These are phyloP conservation scores for Leptinotarsa juncta DNA, from an alignment of 2,888 invertebrate species.

Conservation along the genomic window DNA sequence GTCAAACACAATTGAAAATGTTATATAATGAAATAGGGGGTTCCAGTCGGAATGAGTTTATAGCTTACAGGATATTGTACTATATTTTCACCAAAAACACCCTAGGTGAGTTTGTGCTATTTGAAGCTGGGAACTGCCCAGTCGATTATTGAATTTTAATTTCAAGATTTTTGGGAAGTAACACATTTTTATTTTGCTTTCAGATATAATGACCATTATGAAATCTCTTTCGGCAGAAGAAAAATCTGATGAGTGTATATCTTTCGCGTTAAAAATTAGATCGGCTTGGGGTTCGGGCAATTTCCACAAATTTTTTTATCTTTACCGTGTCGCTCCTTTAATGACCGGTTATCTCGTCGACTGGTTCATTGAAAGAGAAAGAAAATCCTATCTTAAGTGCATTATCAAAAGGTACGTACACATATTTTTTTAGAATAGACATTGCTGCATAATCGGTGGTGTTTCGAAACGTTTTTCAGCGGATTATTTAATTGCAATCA, in stretches of 20 bases:
- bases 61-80: constrained; percentile 95
- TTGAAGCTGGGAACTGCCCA: not conserved
- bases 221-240: constrained; percentile 83
- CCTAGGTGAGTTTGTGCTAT: constrained; percentile 75
- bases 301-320: constrained; percentile 90
- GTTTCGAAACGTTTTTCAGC: not conserved
- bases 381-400: constrained; percentile 90
- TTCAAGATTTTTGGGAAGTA: not conserved
- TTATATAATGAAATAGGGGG: constrained; percentile 86
- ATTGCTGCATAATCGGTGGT: not conserved
- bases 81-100: constrained; percentile 98
- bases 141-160: too few species aligned
- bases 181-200: constrained; percentile 58
- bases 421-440: constrained; percentile 8
- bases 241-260: constrained; percentile 83
- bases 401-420: constrained; percentile 97
- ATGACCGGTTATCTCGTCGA: constrained; percentile 98
- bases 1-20: constrained; percentile 97
- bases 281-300: constrained; percentile 95
- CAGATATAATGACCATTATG: constrained; percentile 94
- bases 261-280: constrained; percentile 87
- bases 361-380: constrained; percentile 96
- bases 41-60: constrained; percentile 89
- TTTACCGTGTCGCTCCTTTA: constrained; percentile 89
- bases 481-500: not conserved